Evolutionary conservation across 2,113 vertebrate species (phyloP).

Genomic region (Prolemur simus): DNA sequence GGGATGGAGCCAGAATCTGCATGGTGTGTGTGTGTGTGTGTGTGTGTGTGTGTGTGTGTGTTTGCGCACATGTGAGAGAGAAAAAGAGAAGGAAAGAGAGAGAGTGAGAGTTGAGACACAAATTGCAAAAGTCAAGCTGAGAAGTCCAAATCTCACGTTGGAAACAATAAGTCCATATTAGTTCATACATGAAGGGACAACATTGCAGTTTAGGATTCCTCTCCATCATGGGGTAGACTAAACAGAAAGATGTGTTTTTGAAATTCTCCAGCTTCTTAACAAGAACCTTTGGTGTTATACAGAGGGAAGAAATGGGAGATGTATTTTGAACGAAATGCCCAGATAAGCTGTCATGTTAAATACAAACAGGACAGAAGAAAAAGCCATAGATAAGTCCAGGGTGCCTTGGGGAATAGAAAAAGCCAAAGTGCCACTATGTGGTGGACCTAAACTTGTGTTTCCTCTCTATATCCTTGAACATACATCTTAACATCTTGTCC

Average conservation of each 20-base stretch:
- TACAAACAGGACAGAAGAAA: neutral
- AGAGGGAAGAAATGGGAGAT: neutral
- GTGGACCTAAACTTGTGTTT: accelerated
- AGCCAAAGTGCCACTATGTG: no score
- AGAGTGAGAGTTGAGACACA: neutral
- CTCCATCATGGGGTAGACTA: neutral
- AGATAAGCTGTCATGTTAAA: neutral
- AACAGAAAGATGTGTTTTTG: neutral
- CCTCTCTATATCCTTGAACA: neutral
- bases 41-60: neutral
- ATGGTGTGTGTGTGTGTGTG: neutral
- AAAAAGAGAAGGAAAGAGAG: neutral
- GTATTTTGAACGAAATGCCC: neutral
- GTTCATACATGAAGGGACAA: neutral
- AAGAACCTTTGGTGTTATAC: neutral
- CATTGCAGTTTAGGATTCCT: no score
- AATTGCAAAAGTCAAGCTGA: neutral
- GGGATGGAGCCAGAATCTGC: no score
- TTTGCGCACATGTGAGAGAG: no score
- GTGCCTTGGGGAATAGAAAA: neutral
- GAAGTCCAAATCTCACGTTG: no score
- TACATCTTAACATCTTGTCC: neutral
- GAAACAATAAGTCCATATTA: no score
- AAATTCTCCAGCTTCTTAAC: neutral
- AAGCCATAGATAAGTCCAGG: no score